These are phyloP conservation scores for Ceramica pisi DNA, from an alignment of 2,888 invertebrate species.

Conservation along the genomic window DNA sequence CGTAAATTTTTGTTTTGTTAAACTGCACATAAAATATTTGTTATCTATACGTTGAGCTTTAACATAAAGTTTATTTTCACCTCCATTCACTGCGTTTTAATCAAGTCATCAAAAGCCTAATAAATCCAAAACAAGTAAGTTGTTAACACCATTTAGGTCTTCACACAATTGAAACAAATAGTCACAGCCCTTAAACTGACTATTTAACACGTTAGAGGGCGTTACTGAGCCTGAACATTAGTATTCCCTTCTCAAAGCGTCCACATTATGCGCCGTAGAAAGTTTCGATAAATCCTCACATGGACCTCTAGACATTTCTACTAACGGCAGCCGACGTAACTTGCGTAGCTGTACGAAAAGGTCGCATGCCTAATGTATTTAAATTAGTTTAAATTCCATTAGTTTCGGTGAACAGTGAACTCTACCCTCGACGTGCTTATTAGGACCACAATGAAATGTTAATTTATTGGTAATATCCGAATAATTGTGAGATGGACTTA, in stretches of 20 bases:
- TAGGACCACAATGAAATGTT: conserved; percentile 33
- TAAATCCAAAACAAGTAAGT: conserved; percentile 15
- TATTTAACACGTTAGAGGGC: conserved; percentile 62
- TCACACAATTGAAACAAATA: conserved; percentile 62
- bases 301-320: conserved; percentile 53
- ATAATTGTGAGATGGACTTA: conserved; percentile 9
- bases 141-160: conserved; percentile 43
- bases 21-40: neutral
- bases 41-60: neutral
- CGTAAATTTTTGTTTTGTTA: conserved; percentile 1
- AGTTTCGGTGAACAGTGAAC: conserved; percentile 44
- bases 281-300: conserved; percentile 68
- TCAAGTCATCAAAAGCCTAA: conserved; percentile 19
- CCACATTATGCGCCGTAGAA: conserved; percentile 60
- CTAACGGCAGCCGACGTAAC: conserved; percentile 47
- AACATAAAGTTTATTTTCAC: conserved; percentile 1
- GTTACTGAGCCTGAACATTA: conserved; percentile 60
- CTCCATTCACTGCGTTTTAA: conserved; percentile 16
- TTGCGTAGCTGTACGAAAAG: conserved; percentile 54
- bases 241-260: conserved; percentile 65
- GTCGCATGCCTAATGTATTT: conserved; percentile 63
- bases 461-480: conserved; percentile 33
- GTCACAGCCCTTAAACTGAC: conserved; percentile 47
- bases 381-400: conserved; percentile 65
- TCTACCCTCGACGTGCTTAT: conserved; percentile 38